These are phyloP conservation scores for Bruchidius siliquastri DNA, from an alignment of 2,888 invertebrate genomes.

Conservation along the genomic window DNA sequence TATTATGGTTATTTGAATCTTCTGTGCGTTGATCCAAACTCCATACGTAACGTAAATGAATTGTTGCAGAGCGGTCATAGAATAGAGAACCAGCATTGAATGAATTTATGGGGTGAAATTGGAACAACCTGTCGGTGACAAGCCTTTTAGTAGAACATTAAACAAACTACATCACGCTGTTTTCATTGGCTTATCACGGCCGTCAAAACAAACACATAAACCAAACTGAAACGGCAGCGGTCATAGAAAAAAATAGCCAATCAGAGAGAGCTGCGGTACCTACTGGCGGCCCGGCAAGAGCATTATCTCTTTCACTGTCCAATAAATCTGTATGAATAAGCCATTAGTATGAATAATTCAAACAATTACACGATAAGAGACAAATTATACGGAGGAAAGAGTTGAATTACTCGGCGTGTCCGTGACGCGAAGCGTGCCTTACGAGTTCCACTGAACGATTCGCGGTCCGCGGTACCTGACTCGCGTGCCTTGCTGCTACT, in stretches of 20 bases:
- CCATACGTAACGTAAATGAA: too few relatives aligned
- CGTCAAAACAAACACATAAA: constrained; percentile 1
- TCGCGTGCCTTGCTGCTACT: not conserved
- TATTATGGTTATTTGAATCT: too few relatives aligned
- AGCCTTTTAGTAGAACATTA: not conserved
- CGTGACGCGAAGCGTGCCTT: constrained; percentile 40
- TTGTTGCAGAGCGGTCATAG: not conserved
- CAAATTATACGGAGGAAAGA: constrained; percentile 44
- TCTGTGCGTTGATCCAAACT: too few relatives aligned
- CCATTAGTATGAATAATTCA: constrained; percentile 47
- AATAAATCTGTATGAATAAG: constrained; percentile 29
- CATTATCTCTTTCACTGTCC: constrained; percentile 11
- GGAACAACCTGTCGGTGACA: not conserved
- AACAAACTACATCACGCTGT: not conserved
- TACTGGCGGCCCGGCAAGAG: not conserved
- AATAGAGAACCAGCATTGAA: not conserved
- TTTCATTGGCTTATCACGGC: not conserved
- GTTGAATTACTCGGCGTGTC: constrained; percentile 44
- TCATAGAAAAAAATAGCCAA: not conserved
- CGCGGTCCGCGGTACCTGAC: not conserved
- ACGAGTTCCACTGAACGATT: constrained; percentile 25
- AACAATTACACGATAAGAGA: constrained; percentile 48
- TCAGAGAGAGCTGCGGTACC: not conserved
- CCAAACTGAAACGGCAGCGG: not conserved
- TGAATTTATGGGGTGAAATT: not conserved